Evolutionary conservation across 2,888 invertebrate genomes (phyloP), one percentile per base, ranked within the genome.

Genomic region (Elysia crispata): DNA sequence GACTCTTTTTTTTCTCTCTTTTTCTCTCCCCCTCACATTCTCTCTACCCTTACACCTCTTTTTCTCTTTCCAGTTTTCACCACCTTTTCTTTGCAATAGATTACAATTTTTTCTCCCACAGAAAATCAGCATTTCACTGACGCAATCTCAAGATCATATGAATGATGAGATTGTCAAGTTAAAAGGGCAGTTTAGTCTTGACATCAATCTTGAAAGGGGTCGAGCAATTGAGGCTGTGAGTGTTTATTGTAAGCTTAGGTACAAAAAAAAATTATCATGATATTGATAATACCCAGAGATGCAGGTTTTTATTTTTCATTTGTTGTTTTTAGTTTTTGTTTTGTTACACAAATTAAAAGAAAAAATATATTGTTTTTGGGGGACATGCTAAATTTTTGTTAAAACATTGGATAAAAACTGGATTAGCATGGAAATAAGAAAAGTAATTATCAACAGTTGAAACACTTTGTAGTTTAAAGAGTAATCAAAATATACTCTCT

Each of bases 201-300:
- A 92, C 84, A 87, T 92, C 64, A 92, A 92, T 80, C 84, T 92
- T 30, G 92, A 92, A 82, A 89, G 87, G 76, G 88, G 91, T 8
- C 82, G 92, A 78, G 87, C 91, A 20, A 88, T 86, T 66, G 91
- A 92, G 83, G 89, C 88, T n/a, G 91, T 91, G 81, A 87, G 90
- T 87, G 67, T 18, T 31, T 33, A 31, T 23, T 41, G 30, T 66
- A 18, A 6, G 1, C 66, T 66, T 15, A 25, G 3, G 3, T 1
- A 15, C 5, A 66, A 23, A 18, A 33, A 18, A 64, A 11, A 41
- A 41, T 41, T 41, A 41, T 41, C 5, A 41, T 3, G 11, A 41
- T 11, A 73, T 25, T 23, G 13, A 20, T 1, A 54, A 11, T 23
- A 25, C 15, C 15, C n/a, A 25, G 25, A 18, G 28, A 67, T 67